phyloP scores from a whole-genome alignment of 2,888 invertebrate genomes.

The Pheosia gnoma region DNA sequence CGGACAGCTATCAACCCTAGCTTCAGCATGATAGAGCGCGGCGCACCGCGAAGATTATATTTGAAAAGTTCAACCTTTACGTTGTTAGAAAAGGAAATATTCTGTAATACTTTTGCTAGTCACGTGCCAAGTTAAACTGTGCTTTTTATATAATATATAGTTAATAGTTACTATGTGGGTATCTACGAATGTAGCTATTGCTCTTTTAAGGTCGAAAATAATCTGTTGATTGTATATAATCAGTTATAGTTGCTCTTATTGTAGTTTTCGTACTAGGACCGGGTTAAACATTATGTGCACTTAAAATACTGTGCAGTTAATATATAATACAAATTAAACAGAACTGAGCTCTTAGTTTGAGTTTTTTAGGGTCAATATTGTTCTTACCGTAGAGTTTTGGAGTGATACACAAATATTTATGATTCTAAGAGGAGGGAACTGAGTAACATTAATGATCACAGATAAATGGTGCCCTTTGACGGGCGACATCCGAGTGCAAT shows the following conservation, averaged over 20 bases:
- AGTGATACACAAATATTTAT: not conserved
- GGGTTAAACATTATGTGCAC: too few relatives aligned
- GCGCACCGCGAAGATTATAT: conserved; percentile 49
- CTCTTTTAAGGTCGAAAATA: too few relatives aligned
- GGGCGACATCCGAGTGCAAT: conserved; percentile 11
- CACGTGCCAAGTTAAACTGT: conserved; percentile 18
- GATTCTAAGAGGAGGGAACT: not conserved
- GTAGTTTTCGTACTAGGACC: too few relatives aligned
- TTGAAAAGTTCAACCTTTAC: conserved; percentile 61
- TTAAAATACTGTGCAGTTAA: too few relatives aligned
- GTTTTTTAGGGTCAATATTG: too few relatives aligned
- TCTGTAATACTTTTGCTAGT: conserved; percentile 29
- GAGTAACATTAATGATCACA: not conserved
- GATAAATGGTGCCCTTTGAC: conserved; percentile 5
- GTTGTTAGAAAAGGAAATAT: conserved; percentile 40
- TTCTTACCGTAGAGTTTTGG: too few relatives aligned
- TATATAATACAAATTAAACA: too few relatives aligned
- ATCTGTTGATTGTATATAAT: too few relatives aligned
- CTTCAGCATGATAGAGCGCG: not conserved
- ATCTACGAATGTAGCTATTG: not conserved
- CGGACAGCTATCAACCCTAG: not conserved
- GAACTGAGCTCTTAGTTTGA: too few relatives aligned
- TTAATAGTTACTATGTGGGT: not conserved
- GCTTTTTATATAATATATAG: conserved; percentile 1
- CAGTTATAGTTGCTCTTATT: too few relatives aligned